These are phyloP conservation scores for Stigmatopora nigra DNA, from an alignment of 2,113 vertebrate species.

Conservation along the genomic window DNA sequence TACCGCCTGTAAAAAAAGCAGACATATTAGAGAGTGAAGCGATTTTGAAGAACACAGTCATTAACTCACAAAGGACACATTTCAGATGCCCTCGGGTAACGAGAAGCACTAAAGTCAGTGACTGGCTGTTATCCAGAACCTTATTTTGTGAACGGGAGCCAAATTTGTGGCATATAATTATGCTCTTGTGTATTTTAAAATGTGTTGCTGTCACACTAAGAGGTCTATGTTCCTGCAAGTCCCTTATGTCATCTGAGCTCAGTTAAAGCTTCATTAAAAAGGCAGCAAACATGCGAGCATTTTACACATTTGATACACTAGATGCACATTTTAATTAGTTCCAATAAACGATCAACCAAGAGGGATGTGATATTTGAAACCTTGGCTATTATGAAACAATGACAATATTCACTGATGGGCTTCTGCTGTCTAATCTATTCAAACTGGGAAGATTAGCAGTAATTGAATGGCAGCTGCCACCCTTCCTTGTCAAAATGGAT, in stretches of 20 bases:
- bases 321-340: not conserved
- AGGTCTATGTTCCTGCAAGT: constrained; percentile 27
- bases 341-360: not conserved
- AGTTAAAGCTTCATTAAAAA: constrained; percentile 29
- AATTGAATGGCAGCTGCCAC: no score
- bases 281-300: not conserved
- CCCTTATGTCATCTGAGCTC: constrained; percentile 13
- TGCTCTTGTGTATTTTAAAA: constrained; percentile 26
- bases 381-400: not conserved
- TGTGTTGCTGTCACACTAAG: constrained; percentile 2
- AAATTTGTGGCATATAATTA: constrained; percentile 39
- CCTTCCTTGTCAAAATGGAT: no score
- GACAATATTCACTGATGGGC: not conserved
- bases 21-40: not conserved
- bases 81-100: constrained; percentile 43
- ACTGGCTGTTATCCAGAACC: constrained; percentile 31
- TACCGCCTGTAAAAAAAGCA: constrained; percentile 12
- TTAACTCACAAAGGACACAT: constrained; percentile 27
- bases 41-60: constrained; percentile 25
- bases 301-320: not conserved
- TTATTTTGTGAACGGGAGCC: constrained; percentile 34
- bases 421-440: no score
- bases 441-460: no score
- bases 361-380: not conserved
- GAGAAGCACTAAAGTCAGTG: constrained; percentile 29